These are phyloP conservation scores for Xestia c-nigrum DNA, from an alignment of 2,888 invertebrate species.

Conservation along the genomic window DNA sequence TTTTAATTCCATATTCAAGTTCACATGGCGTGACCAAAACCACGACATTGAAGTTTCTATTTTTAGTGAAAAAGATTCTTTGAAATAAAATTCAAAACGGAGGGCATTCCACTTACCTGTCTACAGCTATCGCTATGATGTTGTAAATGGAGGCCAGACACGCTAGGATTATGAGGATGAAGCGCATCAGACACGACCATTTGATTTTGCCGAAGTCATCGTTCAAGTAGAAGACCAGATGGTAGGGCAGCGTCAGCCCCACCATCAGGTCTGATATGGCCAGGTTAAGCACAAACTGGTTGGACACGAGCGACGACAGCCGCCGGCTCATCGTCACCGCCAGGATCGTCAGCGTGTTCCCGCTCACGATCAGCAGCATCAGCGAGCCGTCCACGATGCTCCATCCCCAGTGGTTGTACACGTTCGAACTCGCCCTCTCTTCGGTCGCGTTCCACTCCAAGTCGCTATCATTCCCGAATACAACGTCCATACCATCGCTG, in stretches of 20 bases:
- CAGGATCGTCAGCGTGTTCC: constrained; percentile 94
- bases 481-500: constrained; percentile 90
- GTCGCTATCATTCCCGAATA: constrained; percentile 83
- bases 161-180: constrained; percentile 94
- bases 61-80: constrained; percentile 53
- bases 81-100: constrained; percentile 51
- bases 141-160: constrained; percentile 95
- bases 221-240: constrained; percentile 93
- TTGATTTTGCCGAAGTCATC: constrained; percentile 91
- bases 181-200: constrained; percentile 92
- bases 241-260: constrained; percentile 94
- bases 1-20: constrained; percentile 36
- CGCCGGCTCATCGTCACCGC: constrained; percentile 93
- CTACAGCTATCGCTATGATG: constrained; percentile 94
- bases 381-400: constrained; percentile 92
- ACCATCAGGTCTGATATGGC: constrained; percentile 95
- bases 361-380: constrained; percentile 92
- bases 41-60: constrained; percentile 51
- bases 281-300: constrained; percentile 94
- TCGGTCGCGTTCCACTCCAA: constrained; percentile 82
- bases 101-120: constrained; percentile 86
- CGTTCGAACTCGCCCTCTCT: constrained; percentile 74
- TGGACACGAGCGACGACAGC: constrained; percentile 93
- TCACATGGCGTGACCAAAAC: constrained; percentile 64
- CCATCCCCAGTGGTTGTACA: constrained; percentile 91